Conservation (phyloP, 2,797 vertebrate genomes). For the Acomys russatus region DNA sequence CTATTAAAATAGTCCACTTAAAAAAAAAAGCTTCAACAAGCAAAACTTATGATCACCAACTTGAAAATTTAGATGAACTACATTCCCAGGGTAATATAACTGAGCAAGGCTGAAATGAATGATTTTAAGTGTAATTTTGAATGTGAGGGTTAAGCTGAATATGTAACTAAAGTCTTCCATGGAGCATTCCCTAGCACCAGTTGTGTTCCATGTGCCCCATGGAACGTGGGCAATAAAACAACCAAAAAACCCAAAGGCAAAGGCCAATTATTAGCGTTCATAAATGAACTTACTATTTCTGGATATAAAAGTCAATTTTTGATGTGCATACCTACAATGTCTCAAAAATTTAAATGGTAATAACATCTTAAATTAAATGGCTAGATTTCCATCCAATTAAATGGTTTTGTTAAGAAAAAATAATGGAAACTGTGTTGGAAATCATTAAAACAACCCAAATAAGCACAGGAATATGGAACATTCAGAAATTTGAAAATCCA, state of each 20-base stretch:
- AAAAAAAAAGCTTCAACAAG: background rate
- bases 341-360: background rate
- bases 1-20: background rate
- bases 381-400: background rate
- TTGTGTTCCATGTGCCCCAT: background rate
- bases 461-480: background rate
- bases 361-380: background rate
- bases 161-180: background rate
- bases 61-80: slow-evolving; percentile 29
- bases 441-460: background rate
- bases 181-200: background rate
- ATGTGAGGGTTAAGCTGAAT: background rate
- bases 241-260: background rate
- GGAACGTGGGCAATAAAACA: background rate
- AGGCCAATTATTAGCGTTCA: background rate
- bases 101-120: background rate
- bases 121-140: background rate
- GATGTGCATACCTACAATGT: background rate
- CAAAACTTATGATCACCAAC: background rate
- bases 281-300: background rate
- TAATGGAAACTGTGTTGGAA: background rate
- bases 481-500: background rate
- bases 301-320: background rate
- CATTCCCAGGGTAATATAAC: background rate
- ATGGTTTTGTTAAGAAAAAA: background rate